phyloP scores from a whole-genome alignment of 2,888 invertebrate genomes.

The Ceriagrion tenellum region DNA sequence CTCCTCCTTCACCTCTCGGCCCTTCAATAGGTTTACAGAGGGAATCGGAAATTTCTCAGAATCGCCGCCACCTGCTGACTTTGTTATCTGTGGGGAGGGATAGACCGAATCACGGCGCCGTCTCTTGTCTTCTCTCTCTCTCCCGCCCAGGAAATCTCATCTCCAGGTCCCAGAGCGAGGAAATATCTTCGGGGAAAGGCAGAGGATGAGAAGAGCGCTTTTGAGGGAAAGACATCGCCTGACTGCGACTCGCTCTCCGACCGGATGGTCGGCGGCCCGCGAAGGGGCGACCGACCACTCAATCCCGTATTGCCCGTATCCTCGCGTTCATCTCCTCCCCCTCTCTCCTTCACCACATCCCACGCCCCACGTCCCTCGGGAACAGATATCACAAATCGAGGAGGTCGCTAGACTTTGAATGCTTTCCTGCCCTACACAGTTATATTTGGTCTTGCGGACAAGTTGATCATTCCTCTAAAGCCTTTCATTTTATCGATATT shows the following conservation, averaged over 20 bases:
- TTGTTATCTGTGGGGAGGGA: background rate
- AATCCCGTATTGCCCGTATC: background rate
- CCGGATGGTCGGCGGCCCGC: background rate
- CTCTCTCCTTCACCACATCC: background rate
- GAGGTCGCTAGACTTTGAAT: background rate
- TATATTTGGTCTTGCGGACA: too few species aligned
- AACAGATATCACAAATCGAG: background rate
- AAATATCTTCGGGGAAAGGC: background rate
- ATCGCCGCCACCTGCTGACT: background rate
- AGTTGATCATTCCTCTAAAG: too few species aligned
- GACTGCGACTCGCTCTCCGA: too few species aligned
- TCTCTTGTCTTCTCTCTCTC: background rate
- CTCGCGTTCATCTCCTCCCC: background rate
- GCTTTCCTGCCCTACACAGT: too few species aligned
- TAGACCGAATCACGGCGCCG: background rate
- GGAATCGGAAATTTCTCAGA: background rate
- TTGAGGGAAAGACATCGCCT: background rate
- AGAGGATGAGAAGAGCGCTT: background rate
- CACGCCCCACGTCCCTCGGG: background rate
- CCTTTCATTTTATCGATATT: too few species aligned
- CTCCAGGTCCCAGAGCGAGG: background rate
- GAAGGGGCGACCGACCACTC: background rate
- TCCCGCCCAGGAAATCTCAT: background rate
- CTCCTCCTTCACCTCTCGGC: background rate
- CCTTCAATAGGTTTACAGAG: background rate